Evolutionary conservation across 2,113 vertebrate species (phyloP).

Genomic region (Danionella cerebrum): DNA sequence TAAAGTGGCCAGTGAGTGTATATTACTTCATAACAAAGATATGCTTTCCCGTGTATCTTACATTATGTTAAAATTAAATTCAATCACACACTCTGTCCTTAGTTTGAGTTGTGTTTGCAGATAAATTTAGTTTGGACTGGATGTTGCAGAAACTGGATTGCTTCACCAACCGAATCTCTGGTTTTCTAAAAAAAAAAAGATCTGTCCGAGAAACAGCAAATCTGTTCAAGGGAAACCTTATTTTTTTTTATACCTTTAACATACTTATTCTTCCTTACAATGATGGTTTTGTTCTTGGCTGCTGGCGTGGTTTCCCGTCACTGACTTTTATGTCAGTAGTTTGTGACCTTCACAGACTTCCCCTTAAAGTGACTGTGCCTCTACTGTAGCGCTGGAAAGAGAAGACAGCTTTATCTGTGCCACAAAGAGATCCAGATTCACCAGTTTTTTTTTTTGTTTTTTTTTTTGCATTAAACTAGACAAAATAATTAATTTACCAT

Average conservation of each 20-base stretch:
- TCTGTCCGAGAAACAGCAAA: neutral
- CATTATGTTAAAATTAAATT: no score
- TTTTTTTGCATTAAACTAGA: no score
- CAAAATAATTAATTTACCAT: no score
- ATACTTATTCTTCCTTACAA: neutral
- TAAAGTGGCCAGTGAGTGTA: no score
- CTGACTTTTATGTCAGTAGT: neutral
- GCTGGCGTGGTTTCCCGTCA: neutral
- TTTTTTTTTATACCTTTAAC: neutral
- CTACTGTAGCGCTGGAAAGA: neutral
- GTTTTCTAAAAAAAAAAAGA: neutral
- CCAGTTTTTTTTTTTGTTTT: neutral
- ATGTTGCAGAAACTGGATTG: slow-evolving; percentile 14
- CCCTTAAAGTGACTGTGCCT: neutral
- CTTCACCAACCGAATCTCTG: neutral
- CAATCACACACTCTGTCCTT: neutral
- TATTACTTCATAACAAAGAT: no score
- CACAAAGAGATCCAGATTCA: neutral
- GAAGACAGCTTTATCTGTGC: neutral
- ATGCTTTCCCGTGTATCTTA: no score
- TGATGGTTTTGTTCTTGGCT: neutral
- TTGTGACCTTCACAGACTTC: slow-evolving; percentile 13
- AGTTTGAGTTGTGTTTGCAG: neutral
- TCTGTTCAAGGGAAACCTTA: neutral
- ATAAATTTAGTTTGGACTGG: slow-evolving; percentile 2